phyloP scores from a whole-genome alignment of 2,888 invertebrate species.

The Nomada ferruginata region DNA sequence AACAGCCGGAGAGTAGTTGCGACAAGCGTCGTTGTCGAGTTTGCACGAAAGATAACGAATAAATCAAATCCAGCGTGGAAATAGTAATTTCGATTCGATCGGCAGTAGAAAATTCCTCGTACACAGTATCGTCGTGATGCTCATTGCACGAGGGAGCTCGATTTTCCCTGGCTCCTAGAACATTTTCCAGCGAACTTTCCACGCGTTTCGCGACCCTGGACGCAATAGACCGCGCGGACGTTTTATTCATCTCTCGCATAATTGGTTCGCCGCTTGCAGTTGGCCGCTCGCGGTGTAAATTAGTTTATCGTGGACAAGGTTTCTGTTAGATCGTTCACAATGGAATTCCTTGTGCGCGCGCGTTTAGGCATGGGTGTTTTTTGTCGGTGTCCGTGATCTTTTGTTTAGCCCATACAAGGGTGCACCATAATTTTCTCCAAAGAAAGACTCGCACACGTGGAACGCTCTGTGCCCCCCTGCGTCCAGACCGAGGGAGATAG shows the following conservation, averaged over 20 bases:
- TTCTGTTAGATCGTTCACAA: conserved; percentile 23
- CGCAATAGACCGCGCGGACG: conserved; percentile 8
- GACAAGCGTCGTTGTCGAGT: too few species aligned
- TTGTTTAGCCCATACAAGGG: conserved; percentile 61
- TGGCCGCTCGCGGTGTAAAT: conserved; percentile 8
- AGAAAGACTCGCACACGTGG: conserved; percentile 47
- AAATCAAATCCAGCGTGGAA: too few species aligned
- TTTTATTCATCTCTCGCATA: conserved; percentile 25
- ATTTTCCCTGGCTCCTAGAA: too few species aligned
- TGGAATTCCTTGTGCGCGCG: conserved; percentile 27
- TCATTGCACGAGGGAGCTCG: background rate
- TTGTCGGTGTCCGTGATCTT: conserved; percentile 57
- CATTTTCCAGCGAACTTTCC: background rate
- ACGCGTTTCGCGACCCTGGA: conserved; percentile 2
- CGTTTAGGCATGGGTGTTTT: conserved; percentile 50
- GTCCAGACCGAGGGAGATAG: background rate
- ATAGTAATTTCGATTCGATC: background rate
- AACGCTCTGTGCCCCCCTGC: background rate
- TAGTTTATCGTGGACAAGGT: conserved; percentile 32
- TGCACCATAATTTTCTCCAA: conserved; percentile 59
- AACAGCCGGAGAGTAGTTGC: too few species aligned
- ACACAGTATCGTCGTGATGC: background rate
- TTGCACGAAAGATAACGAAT: too few species aligned
- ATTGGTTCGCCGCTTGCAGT: background rate
- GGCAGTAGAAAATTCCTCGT: background rate